Percentiles rank a stretch among this genome's conserved stretches.
phyloP scores from a whole-genome alignment of 2,113 vertebrate species.

The Ia io region DNA sequence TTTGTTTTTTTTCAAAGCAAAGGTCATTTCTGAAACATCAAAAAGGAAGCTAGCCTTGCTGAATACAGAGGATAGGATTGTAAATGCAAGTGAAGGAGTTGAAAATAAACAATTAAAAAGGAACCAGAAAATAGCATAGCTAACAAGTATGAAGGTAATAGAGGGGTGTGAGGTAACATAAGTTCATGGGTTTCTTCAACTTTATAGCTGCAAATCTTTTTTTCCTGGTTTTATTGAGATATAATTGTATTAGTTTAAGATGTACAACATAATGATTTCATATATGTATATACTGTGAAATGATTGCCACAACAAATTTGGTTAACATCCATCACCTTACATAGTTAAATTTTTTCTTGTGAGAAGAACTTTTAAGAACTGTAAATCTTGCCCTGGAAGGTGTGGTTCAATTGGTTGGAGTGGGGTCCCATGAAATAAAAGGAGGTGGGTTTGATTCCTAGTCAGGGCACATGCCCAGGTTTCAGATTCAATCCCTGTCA shows the following conservation, averaged over 20 bases:
- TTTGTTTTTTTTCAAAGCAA: background rate
- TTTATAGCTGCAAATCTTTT: background rate
- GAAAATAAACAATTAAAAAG: slow-evolving; percentile 9
- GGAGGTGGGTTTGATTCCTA: background rate
- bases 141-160: background rate
- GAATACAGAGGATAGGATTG: background rate
- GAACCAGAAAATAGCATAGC: background rate
- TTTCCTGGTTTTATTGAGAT: background rate
- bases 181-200: background rate
- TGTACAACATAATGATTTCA: background rate
- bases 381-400: background rate
- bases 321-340: background rate
- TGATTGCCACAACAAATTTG: background rate
- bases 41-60: background rate
- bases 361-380: background rate
- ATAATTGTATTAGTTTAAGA: background rate
- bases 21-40: slow-evolving; percentile 26
- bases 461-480: too few relatives aligned
- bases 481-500: too few relatives aligned
- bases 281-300: background rate
- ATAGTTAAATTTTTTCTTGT: background rate
- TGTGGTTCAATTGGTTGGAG: background rate
- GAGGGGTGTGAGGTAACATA: background rate
- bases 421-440: background rate
- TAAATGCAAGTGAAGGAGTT: background rate